These are phyloP conservation scores for Lanistes nyassanus DNA, from an alignment of 1,140 invertebrate species.

Conservation along the genomic window DNA sequence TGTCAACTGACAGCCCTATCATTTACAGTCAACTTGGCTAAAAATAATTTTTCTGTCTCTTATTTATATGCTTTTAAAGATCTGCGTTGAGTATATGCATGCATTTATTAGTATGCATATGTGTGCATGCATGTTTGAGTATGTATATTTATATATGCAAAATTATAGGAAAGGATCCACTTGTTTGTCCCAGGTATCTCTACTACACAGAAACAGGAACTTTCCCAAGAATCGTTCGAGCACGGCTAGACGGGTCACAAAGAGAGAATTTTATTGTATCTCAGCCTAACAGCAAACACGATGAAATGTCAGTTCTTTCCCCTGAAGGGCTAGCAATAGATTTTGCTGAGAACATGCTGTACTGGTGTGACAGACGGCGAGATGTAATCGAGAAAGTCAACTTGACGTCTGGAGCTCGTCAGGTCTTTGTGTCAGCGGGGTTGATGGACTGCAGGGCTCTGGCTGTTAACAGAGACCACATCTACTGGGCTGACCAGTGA, in stretches of 20 bases:
- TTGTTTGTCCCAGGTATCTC: slow-evolving; percentile 67
- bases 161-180: not conserved
- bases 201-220: slow-evolving; percentile 97
- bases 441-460: slow-evolving; percentile 67
- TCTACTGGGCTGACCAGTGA: slow-evolving; percentile 74
- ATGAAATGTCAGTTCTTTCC: slow-evolving; percentile 58
- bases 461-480: slow-evolving; percentile 66
- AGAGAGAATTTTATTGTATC: slow-evolving; percentile 71
- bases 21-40: too few species aligned
- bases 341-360: slow-evolving; percentile 87
- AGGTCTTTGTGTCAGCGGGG: slow-evolving; percentile 72
- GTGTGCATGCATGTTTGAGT: not conserved
- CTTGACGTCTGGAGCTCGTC: slow-evolving; percentile 30
- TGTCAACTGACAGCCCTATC: too few species aligned
- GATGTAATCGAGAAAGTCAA: slow-evolving; percentile 62
- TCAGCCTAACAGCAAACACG: slow-evolving; percentile 50
- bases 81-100: not conserved
- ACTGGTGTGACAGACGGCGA: slow-evolving; percentile 87
- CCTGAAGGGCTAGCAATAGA: slow-evolving; percentile 76
- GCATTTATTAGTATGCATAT: not conserved
- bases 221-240: slow-evolving; percentile 92
- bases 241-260: slow-evolving; percentile 90
- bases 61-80: not conserved
- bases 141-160: not conserved
- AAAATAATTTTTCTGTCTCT: not conserved